Evolutionary conservation across 2,888 invertebrate species (phyloP), one percentile per base, ranked within the genome.

Genomic region (Ophion ventricosus): DNA sequence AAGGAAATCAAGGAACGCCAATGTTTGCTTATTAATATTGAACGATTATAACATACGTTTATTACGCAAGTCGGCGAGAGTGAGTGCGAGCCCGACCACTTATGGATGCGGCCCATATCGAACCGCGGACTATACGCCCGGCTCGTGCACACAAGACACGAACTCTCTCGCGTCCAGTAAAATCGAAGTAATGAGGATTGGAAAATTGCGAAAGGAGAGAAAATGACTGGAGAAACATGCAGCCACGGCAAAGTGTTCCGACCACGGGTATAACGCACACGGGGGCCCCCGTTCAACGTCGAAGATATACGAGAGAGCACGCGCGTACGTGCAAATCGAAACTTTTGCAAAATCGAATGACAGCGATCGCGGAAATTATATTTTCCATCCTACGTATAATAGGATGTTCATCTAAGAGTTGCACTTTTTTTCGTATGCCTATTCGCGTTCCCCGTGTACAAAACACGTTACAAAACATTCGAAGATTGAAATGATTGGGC

Each of bases 181-280:
- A 73, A 67, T 40, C 63, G 43, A 73, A 73, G 72, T 57, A 61
- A 69, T 64, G 49, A 59, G 72, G 85, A 87, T 85, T 84, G 85
- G 79, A 80, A 83, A 84, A 87, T 85, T 80, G 82, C 84, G 82
- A 81, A 84, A 86, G 86, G 80, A 80, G 80, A 85, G 85, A 85
- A 82, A 87, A 80, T 86, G 75, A 82, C 79, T 73, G 61, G 11
- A 76, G 49, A 77, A 69, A 72, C 75, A 76, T 63, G 84, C 66
- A 73, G 23, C 29, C 49, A 25, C 11, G 25, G 76, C 64, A 75
- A 54, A 67, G 67, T 40, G 76, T 73, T 75, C 78, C 75, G 20
- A 63, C 63, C 76, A 64, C 63, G 76, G 56, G 57, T 69, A 26
- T 29, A 63, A 64, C 35, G 49, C 49, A 69, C 67, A 64, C 25